Evolutionary conservation across 1,140 invertebrate genomes (phyloP), one percentile per base, ranked within the genome.

Genomic region (Drosophila miranda): DNA sequence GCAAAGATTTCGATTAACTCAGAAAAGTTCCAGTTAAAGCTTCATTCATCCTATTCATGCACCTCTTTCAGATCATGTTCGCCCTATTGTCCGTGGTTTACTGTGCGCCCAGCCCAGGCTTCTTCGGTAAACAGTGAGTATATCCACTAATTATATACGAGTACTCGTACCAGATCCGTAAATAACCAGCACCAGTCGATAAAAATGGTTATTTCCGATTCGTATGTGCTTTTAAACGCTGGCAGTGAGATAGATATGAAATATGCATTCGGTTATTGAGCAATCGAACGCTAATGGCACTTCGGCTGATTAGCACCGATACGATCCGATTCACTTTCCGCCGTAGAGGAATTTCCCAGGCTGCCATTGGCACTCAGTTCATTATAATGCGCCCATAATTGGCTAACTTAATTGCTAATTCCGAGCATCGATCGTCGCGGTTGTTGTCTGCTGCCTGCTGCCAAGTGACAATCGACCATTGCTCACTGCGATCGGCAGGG

Each of bases 81-180:
- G 83, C 88, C 26, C 60, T 90, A 49, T 73, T 88, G 53, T 83
- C 84, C 42, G 61, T 90, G 75, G 88, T 80, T 19, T 86, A 86
- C 56, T 61, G 58, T 16, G 83, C 88, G 16, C 88, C 88, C 48
- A 67, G 80, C 75, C 88, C 88, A 42, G 88, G 88, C 34, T 88
- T 88, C 84, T 89, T 89, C 69, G 83, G 88, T 79, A 89, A 89
- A 69, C 88, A 89, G 88, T 89, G 53, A 89, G 88, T 89, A 55
- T 30, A 43, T 43, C 23, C 6, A 23, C 5, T 13, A 38, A 44
- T 53, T 67, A 43, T 50, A 50, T 5, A 23, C 2, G 5, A 23
- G 5, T 49, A 44, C 42, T 59, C 54, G 53, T 56, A 57, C 48
- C 30, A 19, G 19, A 19, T 19, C 67, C 16, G 34, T 57, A 72